phyloP scores from a whole-genome alignment of 2,888 invertebrate genomes.

The Trissolcus brochymenae region DNA sequence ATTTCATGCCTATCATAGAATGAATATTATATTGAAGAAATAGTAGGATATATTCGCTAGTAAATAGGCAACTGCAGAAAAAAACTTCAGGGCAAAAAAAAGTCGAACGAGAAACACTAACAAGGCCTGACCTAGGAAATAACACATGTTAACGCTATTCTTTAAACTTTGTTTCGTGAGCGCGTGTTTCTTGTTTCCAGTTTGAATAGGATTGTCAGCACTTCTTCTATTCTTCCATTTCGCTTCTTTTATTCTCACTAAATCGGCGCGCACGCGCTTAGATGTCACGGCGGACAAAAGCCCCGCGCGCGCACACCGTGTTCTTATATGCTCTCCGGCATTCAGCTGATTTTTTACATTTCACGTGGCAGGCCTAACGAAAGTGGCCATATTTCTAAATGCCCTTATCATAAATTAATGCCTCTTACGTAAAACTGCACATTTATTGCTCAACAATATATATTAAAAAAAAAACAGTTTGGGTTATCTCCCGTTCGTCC shows the following conservation, averaged over 20 bases:
- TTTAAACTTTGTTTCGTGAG: conserved; percentile 56
- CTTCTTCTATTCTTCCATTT: conserved; percentile 55
- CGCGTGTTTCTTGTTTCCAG: conserved; percentile 55
- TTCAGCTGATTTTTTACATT: conserved; percentile 49
- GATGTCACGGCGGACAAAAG: conserved; percentile 55
- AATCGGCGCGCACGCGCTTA: conserved; percentile 57
- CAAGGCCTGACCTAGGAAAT: conserved; percentile 56
- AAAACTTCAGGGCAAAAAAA: conserved; percentile 25
- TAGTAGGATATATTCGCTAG: conserved; percentile 42
- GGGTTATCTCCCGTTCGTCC: not conserved
- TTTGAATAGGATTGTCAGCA: conserved; percentile 59
- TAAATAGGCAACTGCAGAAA: conserved; percentile 40
- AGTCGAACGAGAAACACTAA: conserved; percentile 41
- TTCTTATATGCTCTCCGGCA: conserved; percentile 35
- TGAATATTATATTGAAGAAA: conserved; percentile 11
- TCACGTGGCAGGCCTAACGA: conserved; percentile 44
- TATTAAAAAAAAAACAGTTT: not conserved
- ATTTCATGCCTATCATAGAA: conserved; percentile 32
- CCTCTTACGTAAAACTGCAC: conserved; percentile 1
- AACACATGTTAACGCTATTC: conserved; percentile 53
- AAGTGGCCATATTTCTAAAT: conserved; percentile 35
- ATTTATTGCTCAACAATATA: too few relatives aligned
- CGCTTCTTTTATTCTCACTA: conserved; percentile 55
- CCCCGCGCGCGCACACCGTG: conserved; percentile 37
- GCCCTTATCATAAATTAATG: conserved; percentile 46